Evolutionary conservation across 2,113 vertebrate species (phyloP), one percentile per base, ranked within the genome.

Genomic region (Callorhinus ursinus): DNA sequence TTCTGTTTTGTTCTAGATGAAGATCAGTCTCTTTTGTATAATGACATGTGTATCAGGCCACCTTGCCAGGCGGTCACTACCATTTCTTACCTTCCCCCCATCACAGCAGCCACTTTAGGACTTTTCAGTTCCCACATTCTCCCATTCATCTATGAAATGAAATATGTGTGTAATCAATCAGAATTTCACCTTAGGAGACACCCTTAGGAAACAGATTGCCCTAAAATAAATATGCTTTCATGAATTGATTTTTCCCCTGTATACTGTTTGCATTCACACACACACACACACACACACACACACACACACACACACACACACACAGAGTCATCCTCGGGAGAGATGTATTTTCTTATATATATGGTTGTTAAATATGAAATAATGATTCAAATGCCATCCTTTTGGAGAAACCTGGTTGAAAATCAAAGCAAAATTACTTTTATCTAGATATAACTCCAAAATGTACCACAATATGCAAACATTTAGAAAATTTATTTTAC

Each of bases 1-100:
- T 61, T 72, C 10, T 26, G 0, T 36, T 36, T 74, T 72, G 24
- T 67, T 80, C 42, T 51, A 46, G 39, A 69, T 4, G 16, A 74
- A 92, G 31, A 28, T 74, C 39, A 61, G 31, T 16, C 6, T 95
- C 31, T 79, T 79, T 49, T 59, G 2, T 69, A 36, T 39, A 46
- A 46, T 46, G 24, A 0, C 7, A 7, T 42, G 4, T 22, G 26
- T 31, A 9, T 67, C 8, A 10, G 11, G 12, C 2, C 26, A 19
- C 31, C 42, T 82, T 39, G 19, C 42, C 36, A 31, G 42, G 14
- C 0, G 0, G 36, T 53, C 14, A 19, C 42, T 26, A 14, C 9
- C 13, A 74, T 12, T 55, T 7, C 10, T n/a, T 6, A 31, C 8
- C 19, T 61, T 28, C 53, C 31, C 11, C 5, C 8, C 6, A 10